phyloP scores from a whole-genome alignment of 2,888 invertebrate species.

The Galeruca laticollis region DNA sequence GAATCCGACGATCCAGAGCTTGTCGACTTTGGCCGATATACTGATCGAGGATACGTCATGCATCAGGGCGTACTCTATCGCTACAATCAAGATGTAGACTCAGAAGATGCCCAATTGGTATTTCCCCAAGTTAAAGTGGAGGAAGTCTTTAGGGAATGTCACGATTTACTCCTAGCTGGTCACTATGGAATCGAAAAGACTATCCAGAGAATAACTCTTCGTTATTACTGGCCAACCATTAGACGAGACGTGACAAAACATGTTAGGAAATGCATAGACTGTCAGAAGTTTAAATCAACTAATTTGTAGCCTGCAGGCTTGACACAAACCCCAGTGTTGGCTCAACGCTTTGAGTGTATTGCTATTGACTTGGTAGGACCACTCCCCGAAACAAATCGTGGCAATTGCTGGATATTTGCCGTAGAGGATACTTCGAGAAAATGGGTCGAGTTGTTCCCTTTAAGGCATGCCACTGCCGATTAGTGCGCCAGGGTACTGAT shows the following conservation, averaged over 20 bases:
- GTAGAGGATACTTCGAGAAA: no score
- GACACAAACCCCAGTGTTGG: constrained; percentile 48
- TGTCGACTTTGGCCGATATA: constrained; percentile 38
- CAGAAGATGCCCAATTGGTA: constrained; percentile 54
- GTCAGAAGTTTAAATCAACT: constrained; percentile 53
- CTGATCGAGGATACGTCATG: constrained; percentile 49
- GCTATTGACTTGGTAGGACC: constrained; percentile 55
- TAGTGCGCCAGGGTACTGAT: constrained; percentile 49
- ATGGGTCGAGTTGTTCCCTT: no score
- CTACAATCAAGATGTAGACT: constrained; percentile 33
- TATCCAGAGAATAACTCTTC: constrained; percentile 35
- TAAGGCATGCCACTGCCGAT: constrained; percentile 46
- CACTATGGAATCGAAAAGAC: constrained; percentile 56
- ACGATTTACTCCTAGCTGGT: constrained; percentile 50
- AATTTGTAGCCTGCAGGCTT: constrained; percentile 55
- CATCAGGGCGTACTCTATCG: constrained; percentile 49
- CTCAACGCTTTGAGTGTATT: constrained; percentile 52
- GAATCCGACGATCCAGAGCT: constrained; percentile 23
- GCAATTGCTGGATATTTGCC: constrained; percentile 48
- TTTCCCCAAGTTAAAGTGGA: constrained; percentile 39
- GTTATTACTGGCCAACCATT: constrained; percentile 54
- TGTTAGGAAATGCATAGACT: constrained; percentile 50
- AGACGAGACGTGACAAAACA: constrained; percentile 44
- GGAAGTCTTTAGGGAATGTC: constrained; percentile 45
- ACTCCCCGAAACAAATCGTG: constrained; percentile 45